Base-by-base conservation (phyloP, 2,888 invertebrate genomes). In the Lepeophtheirus nordmannii region DNA sequence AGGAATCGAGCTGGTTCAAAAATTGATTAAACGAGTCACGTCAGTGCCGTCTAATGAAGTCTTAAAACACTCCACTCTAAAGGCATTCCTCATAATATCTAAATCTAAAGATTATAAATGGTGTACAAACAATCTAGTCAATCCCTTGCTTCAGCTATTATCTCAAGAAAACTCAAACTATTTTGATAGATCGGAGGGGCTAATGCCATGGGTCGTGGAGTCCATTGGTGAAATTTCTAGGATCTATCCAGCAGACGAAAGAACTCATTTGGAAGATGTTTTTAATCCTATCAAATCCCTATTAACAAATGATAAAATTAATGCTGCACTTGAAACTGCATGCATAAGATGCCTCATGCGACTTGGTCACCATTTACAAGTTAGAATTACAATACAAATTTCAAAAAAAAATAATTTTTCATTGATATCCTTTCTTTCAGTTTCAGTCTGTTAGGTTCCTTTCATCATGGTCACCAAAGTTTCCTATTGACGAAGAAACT, bases 131-230 rank as follows among this genome's bases (percentile, higher is more conserved):
- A 22, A 60, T 23, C 38, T 60, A 17, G 30, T 60, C 14, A 23
- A 38, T 38, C 60, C 60, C 23, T 30, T 60, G 10, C 60, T 60
- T 10, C 22, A 60, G 22, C 60, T 60, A 17, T 11, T 60, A 46
- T 46, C 53, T 14, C 2, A 17, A 17, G 53, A 46, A 17, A 46
- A 17, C 17, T 30, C 30, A 30, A 30, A 30, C 7, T 30, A 30
- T 30, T 30, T 30, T 30, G 5, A 46, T n/a, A n/a, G 5, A 17
- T 46, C 53, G 5, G 53, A 8, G 8, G 17, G n/a, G 1, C 5
- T 46, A 14, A 46, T 46, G 53, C 53, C 53, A 30, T 46, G 53
- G 53, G 53, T 46, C 53, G 53, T 46, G 14, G 53, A 46, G 8
- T 14, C 53, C 17, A 17, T 46, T 46, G 53, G 53, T n/a, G 53